These are phyloP conservation scores for Halcyon malimbica DNA, from an alignment of 2,113 vertebrate species.

Conservation along the genomic window DNA sequence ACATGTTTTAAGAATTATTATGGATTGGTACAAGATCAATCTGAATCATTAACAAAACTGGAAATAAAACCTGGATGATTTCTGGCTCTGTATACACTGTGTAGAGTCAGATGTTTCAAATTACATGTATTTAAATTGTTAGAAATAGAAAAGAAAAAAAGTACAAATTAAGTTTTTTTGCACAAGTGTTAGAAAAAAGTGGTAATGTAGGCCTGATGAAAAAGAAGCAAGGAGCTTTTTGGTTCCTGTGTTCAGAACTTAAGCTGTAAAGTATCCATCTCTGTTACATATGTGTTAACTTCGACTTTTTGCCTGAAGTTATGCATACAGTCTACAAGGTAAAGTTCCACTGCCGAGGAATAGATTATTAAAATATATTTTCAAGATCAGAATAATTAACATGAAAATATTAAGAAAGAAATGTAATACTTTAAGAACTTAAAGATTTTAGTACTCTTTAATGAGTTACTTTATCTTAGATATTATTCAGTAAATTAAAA, in stretches of 20 bases:
- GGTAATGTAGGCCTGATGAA: neutral
- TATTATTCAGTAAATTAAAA: neutral
- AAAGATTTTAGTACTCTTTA: neutral
- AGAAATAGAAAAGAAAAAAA: neutral
- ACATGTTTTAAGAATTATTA: neutral
- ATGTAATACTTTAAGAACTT: neutral
- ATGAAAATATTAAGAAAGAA: neutral
- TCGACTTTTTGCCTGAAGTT: neutral
- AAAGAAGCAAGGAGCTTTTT: neutral
- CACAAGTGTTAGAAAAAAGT: neutral
- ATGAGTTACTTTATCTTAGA: neutral
- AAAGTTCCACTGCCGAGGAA: neutral
- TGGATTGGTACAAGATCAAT: neutral
- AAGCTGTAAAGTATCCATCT: neutral
- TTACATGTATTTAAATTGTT: neutral
- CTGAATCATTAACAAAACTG: neutral
- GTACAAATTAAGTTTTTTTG: neutral
- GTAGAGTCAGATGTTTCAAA: neutral
- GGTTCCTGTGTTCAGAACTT: neutral
- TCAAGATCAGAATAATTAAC: neutral
- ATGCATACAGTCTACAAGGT: neutral
- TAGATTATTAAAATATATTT: neutral
- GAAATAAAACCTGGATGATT: neutral
- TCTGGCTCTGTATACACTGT: neutral
- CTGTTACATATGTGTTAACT: neutral